phyloP scores from a whole-genome alignment of 2,888 invertebrate genomes.

The Ophonus ardosiacus region DNA sequence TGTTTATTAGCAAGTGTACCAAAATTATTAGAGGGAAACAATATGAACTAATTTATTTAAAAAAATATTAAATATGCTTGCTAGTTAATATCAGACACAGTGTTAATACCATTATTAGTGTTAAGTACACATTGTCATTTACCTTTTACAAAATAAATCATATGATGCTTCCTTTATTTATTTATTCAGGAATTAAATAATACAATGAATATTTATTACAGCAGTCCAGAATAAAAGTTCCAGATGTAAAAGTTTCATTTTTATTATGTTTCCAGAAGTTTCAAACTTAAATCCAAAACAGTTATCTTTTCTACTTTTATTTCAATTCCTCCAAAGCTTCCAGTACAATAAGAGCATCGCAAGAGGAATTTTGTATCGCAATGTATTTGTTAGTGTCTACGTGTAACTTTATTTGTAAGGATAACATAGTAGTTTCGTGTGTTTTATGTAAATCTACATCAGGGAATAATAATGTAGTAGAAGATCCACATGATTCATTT shows the following conservation, averaged over 20 bases:
- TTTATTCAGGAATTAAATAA: conserved; percentile 38
- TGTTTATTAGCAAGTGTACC: too few species aligned
- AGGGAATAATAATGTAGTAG: neutral
- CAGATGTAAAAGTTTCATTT: conserved; percentile 60
- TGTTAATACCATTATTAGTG: too few species aligned
- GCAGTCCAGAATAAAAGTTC: conserved; percentile 47
- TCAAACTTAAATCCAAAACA: conserved; percentile 48
- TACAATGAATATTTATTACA: conserved; percentile 60
- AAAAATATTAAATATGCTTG: too few species aligned
- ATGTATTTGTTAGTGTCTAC: conserved; percentile 11
- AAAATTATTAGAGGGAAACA: too few species aligned
- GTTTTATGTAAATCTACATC: neutral
- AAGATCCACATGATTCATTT: neutral
- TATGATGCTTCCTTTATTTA: conserved; percentile 20
- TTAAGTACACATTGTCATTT: too few species aligned
- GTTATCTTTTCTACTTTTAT: conserved; percentile 45
- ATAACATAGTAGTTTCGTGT: neutral
- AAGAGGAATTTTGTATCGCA: conserved; percentile 28
- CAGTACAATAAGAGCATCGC: conserved; percentile 18
- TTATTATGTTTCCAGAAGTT: conserved; percentile 51
- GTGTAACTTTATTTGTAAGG: neutral
- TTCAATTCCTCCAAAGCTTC: conserved; percentile 35
- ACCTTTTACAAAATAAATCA: conserved; percentile 3
- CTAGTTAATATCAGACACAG: too few species aligned
- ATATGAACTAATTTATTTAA: too few species aligned